These are phyloP conservation scores for Acromyrmex echinatior DNA, from an alignment of 1,140 invertebrate genomes.

Conservation along the genomic window DNA sequence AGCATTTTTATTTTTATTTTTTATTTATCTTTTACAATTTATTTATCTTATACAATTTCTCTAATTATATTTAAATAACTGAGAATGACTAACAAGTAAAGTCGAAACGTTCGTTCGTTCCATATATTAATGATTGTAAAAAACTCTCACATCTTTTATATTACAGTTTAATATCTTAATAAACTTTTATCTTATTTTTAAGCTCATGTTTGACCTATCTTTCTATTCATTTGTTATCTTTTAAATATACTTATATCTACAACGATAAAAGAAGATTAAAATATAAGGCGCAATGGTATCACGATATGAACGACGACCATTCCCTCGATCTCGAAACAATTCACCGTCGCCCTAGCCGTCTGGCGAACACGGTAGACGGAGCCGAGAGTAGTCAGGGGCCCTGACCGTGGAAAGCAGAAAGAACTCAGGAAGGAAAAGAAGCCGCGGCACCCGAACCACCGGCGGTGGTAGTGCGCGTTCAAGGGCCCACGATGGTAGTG, in stretches of 20 bases:
- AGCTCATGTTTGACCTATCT: no score
- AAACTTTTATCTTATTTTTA: no score
- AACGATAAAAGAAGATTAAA: neutral
- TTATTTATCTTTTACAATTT: neutral
- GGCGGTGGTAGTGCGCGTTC: slow-evolving; percentile 11
- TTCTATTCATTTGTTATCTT: neutral
- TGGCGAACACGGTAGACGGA: slow-evolving; percentile 43
- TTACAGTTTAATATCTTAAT: no score
- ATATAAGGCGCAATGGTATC: neutral
- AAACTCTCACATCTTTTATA: no score
- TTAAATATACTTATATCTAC: neutral
- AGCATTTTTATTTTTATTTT: neutral
- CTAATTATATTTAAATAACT: no score
- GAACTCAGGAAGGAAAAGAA: slow-evolving; percentile 68
- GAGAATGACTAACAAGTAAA: no score
- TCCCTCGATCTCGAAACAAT: slow-evolving; percentile 14
- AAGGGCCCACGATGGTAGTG: slow-evolving; percentile 47
- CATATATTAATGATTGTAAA: no score
- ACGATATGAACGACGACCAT: neutral
- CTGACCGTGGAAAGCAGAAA: slow-evolving; percentile 71
- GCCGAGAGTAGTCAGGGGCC: slow-evolving; percentile 22
- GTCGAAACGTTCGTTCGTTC: no score
- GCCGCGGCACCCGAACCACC: slow-evolving; percentile 31
- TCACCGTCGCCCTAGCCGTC: slow-evolving; percentile 54
- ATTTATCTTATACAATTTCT: neutral